Evolutionary conservation across 2,113 vertebrate genomes (phyloP), one percentile per base, ranked within the genome.

Genomic region (Seriola aureovittata): DNA sequence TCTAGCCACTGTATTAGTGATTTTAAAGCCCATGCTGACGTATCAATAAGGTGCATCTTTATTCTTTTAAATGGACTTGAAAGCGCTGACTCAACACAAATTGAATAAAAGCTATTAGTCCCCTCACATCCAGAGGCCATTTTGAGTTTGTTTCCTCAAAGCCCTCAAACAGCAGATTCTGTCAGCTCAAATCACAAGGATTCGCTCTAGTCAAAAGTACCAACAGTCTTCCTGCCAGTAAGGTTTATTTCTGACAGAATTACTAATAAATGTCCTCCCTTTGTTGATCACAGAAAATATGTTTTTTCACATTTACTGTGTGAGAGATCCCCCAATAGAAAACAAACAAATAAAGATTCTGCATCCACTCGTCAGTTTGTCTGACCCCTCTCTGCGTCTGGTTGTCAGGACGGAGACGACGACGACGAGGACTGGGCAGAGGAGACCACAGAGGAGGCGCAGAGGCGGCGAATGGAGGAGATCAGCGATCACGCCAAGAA

Each of bases 381-480:
- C 11, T 62, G 23, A 44, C 46, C 9, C 13, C 38, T 29, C 23
- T 36, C 0, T 54, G 10, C 59, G 3, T 62, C 21, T 59, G n/a
- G 2, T 19, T 6, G 62, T 59, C 10, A 97, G 97, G 96, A 97
- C 68, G 95, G 97, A 60, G 97, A 98, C 4, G 95, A 96, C 0
- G 98, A 99, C 0, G 98, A 99, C 34, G 98, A 98, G 32, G 98
- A 99, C 78, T 99, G 98, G 98, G 98, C 97, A 2, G 98, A 99
- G 90, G 98, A 99, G 88, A 99, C 98, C 2, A 99, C 98, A 1
- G 97, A 97, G 93, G 98, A 99, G 93, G 98, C 98, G 10, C 97
- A 98, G 87, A 93, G 97, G 64, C 96, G 97, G 11, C 93, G 98
- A 78, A 99, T 99, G 98, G 97, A 99, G 89, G 98, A 99, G 93